A percentile compares a stretch with the other conserved stretches of the same genome.
Conservation (phyloP, 2,797 vertebrate genomes). For the Numenius phaeopus region DNA sequence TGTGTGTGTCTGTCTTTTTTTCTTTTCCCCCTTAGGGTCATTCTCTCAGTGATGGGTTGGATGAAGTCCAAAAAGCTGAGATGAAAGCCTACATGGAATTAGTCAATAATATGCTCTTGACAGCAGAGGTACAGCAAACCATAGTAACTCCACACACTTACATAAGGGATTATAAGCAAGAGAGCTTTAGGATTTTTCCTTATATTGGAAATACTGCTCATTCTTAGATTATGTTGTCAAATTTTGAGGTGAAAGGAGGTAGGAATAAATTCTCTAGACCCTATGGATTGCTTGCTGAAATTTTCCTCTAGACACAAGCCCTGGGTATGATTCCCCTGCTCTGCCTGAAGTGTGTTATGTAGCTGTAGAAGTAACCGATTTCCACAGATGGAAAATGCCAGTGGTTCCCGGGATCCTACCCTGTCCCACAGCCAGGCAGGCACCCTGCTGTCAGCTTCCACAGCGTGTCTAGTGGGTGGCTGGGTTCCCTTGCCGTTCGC, state of each 20-base stretch:
- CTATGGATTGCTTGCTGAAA: background rate
- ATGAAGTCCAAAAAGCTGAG: conserved; percentile 97
- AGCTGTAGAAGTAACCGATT: background rate
- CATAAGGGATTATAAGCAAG: background rate
- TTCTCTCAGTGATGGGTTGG: conserved; percentile 93
- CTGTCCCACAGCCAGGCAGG: background rate
- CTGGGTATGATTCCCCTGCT: rapidly evolving
- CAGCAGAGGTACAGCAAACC: conserved; percentile 89
- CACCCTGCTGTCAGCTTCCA: rapidly evolving
- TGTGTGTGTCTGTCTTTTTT: background rate
- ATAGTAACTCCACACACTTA: conserved; percentile 3
- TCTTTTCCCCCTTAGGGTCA: conserved; percentile 85
- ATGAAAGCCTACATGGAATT: conserved; percentile 99
- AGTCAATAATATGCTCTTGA: conserved; percentile 97
- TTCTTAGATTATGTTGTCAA: background rate
- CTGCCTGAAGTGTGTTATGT: background rate
- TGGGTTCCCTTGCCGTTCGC: rapidly evolving
- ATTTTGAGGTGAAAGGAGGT: background rate
- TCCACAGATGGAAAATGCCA: background rate
- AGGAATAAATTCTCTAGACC: background rate
- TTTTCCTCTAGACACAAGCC: background rate
- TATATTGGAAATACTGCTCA: background rate
- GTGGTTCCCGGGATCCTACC: background rate
- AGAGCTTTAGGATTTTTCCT: background rate
- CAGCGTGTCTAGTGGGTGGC: rapidly evolving